phyloP scores from a whole-genome alignment of 2,797 vertebrate species.

The Coccyzus lansbergi region DNA sequence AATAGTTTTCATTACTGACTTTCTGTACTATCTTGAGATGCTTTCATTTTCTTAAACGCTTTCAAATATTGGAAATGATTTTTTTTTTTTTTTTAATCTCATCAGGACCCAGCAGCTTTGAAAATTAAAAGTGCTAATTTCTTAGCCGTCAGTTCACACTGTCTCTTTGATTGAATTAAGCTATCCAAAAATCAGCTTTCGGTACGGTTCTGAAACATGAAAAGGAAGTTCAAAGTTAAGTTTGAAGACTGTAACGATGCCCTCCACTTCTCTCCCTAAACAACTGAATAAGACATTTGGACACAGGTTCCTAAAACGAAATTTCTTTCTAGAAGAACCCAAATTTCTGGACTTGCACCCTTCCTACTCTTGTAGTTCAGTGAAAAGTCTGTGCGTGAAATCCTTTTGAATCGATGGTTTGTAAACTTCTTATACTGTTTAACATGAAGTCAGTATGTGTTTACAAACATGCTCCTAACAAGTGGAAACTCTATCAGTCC shows the following conservation, averaged over 20 bases:
- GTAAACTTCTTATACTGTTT: background rate
- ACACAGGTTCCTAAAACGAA: background rate
- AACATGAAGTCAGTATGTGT: background rate
- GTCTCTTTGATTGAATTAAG: background rate
- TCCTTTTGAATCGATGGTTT: background rate
- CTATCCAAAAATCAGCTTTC: background rate
- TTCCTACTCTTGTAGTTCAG: background rate
- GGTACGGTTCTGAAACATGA: background rate
- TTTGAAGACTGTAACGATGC: background rate
- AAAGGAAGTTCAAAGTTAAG: background rate
- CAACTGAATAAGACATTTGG: background rate
- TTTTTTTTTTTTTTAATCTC: background rate
- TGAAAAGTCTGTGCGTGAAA: accelerated
- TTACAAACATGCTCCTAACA: background rate
- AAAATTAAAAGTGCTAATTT: slow-evolving; percentile 13
- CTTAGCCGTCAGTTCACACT: background rate
- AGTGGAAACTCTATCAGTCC: background rate
- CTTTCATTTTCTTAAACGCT: slow-evolving; percentile 21
- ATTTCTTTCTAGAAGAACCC: background rate
- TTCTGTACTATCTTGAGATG: slow-evolving; percentile 1
- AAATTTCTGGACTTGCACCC: background rate
- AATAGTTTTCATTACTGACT: slow-evolving; percentile 1
- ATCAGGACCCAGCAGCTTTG: background rate
- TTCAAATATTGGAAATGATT: background rate
- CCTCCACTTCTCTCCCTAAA: background rate